Percentiles rank a stretch among this genome's conserved stretches.
Conservation (phyloP, 2,797 vertebrate genomes). For the Perodicticus potto region DNA sequence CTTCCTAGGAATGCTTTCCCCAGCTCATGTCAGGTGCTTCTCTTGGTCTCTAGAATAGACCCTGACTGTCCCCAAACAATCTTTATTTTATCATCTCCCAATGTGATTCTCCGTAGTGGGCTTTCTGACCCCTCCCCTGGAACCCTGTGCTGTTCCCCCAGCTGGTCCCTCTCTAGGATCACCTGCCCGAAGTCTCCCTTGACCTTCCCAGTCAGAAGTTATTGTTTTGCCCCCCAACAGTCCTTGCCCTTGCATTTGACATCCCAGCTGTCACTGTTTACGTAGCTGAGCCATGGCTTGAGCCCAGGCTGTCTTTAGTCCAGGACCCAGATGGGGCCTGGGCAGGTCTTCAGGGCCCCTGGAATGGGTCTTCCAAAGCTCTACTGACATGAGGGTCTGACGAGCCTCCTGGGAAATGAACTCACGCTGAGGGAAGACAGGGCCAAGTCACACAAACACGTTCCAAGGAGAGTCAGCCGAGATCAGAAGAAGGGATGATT, state of each 20-base stretch:
- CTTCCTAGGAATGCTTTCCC: not conserved
- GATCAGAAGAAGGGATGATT: slow-evolving; percentile 49
- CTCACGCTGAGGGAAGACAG: slow-evolving; percentile 55
- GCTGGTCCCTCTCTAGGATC: not conserved
- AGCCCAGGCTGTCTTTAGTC: slow-evolving; percentile 20
- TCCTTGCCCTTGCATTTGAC: not conserved
- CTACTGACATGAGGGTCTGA: not conserved
- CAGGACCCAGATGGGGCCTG: slow-evolving; percentile 18
- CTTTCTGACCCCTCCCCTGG: not conserved
- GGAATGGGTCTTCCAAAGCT: slow-evolving; percentile 47
- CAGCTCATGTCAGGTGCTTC: slow-evolving; percentile 12
- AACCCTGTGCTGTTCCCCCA: not conserved
- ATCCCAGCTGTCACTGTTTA: slow-evolving; percentile 7
- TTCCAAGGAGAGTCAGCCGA: slow-evolving; percentile 50
- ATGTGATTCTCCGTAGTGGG: not conserved
- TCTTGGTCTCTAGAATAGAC: slow-evolving; percentile 33
- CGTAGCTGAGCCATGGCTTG: not conserved
- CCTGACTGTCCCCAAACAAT: not conserved
- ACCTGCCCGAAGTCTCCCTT: not conserved
- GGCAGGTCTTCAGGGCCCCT: not conserved
- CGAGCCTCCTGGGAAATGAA: slow-evolving; percentile 65
- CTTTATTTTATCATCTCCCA: not conserved
- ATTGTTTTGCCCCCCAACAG: not conserved
- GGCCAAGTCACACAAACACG: slow-evolving; percentile 61
- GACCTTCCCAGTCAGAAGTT: not conserved